These are phyloP conservation scores for Lasius fuliginosus DNA, from an alignment of 2,888 invertebrate species.

Conservation along the genomic window DNA sequence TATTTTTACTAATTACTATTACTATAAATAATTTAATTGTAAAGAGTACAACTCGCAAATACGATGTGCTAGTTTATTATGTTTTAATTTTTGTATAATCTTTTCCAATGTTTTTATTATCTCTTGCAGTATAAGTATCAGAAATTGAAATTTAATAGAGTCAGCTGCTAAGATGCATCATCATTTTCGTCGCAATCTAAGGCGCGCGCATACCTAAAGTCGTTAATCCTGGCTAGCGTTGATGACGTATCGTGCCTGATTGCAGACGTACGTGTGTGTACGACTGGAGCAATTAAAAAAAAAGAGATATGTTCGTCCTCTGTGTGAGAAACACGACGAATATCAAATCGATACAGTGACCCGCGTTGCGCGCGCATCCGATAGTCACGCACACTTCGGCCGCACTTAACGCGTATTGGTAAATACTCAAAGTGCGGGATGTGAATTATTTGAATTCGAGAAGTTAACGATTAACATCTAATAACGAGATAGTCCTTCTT, in stretches of 20 bases:
- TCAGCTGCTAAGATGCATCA: neutral
- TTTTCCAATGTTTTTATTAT: too few relatives aligned
- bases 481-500: slow-evolving; percentile 49
- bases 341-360: slow-evolving; percentile 79
- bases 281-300: slow-evolving; percentile 60
- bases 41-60: neutral
- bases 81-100: neutral
- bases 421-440: slow-evolving; percentile 65
- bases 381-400: slow-evolving; percentile 62
- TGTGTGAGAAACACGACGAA: slow-evolving; percentile 77
- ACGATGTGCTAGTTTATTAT: neutral
- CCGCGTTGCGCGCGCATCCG: slow-evolving; percentile 75
- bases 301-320: slow-evolving; percentile 59
- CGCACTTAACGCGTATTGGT: slow-evolving; percentile 71
- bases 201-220: slow-evolving; percentile 8
- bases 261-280: slow-evolving; percentile 11
- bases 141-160: neutral
- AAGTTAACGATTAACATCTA: slow-evolving; percentile 53
- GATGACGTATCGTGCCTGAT: neutral
- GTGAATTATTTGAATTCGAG: slow-evolving; percentile 59
- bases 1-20: neutral
- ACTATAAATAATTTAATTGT: neutral
- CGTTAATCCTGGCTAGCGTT: slow-evolving; percentile 20
- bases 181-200: neutral
- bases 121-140: neutral